Percentiles rank a stretch among this genome's conserved stretches.
Conservation (phyloP, 2,113 vertebrate genomes). For the Stegastes partitus region DNA sequence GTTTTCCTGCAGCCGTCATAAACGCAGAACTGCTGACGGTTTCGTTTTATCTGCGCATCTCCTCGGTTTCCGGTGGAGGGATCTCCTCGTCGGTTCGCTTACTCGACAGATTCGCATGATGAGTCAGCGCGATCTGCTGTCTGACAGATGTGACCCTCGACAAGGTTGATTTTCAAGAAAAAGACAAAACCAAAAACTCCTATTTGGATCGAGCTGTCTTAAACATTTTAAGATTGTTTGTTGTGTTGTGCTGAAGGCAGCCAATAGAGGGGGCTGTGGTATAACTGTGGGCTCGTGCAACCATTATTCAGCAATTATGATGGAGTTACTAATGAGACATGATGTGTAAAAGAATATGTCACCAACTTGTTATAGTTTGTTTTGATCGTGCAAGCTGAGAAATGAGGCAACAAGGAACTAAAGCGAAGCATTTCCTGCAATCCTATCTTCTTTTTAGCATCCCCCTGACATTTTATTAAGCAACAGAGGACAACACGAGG, state of each 20-base stretch:
- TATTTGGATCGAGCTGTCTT: neutral
- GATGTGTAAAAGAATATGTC: neutral
- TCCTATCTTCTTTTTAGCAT: neutral
- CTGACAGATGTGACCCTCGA: neutral
- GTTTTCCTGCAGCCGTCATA: neutral
- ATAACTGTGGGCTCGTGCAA: slow-evolving; percentile 1
- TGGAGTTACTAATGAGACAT: slow-evolving; percentile 21
- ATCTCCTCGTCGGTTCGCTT: slow-evolving; percentile 16
- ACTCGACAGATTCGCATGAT: slow-evolving; percentile 34
- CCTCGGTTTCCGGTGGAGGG: neutral
- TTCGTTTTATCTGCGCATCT: slow-evolving; percentile 1
- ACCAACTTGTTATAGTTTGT: neutral
- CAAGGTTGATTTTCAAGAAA: slow-evolving; percentile 1
- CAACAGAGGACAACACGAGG: neutral
- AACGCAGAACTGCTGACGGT: slow-evolving; percentile 21
- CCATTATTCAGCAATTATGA: slow-evolving; percentile 26
- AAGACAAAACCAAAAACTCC: neutral
- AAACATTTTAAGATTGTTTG: slow-evolving; percentile 1
- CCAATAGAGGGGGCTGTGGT: slow-evolving; percentile 67
- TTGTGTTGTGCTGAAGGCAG: neutral
- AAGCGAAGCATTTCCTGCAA: neutral
- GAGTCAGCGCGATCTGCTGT: slow-evolving; percentile 1
- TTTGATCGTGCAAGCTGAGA: neutral
- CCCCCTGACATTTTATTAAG: slow-evolving; percentile 3
- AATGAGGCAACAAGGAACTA: neutral